Evolutionary conservation across 2,888 invertebrate species (phyloP), one percentile per base, ranked within the genome.

Genomic region (Tricholauxania praeusta): DNA sequence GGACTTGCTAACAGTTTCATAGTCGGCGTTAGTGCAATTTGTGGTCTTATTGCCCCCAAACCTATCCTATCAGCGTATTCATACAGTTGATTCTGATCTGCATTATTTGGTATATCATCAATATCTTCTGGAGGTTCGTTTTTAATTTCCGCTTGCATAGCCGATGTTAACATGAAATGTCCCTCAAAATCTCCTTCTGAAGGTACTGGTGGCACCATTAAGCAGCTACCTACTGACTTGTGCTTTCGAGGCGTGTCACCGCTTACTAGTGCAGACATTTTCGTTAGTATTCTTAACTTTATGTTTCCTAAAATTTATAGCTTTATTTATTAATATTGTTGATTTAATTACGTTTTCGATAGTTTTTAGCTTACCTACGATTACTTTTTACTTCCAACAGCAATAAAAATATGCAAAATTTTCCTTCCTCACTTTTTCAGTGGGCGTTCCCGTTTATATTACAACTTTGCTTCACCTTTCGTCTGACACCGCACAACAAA

Each of bases 21-120:
- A n/a, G 81, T 80, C 28, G 85, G 84, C 72, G 82, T 83, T 15
- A 85, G 79, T 53, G 82, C 79, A 65, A 84, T 85, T 75, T 80
- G 82, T 1, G 82, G 80, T 78, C 77, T 19, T 17, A 8, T 49
- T 17, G 73, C 12, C 28, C 3, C 73, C 72, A 15, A 52, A 76
- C 76, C 22, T 74, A 63, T 4, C 65, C 52, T 15, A 28, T 49
- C 51, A 15, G 22, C 64, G 17, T 51, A 51, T 8, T 39, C 17
- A 1, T 28, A 17, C 19, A 48, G 63, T 48, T 71, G 64, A 15
- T 64, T 17, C 14, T 28, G 47, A 15, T 22, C 63, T 14, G 6
- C 28, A 15, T 12, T 55, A 55, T 22, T 28, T 10, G 12, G 60
- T n/a, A 78, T 75, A 74, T 78, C 80, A 76, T 83, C 79, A 49